Evolutionary conservation across 2,888 invertebrate species (phyloP), one percentile per base, ranked within the genome.

Genomic region (Autographa gamma): DNA sequence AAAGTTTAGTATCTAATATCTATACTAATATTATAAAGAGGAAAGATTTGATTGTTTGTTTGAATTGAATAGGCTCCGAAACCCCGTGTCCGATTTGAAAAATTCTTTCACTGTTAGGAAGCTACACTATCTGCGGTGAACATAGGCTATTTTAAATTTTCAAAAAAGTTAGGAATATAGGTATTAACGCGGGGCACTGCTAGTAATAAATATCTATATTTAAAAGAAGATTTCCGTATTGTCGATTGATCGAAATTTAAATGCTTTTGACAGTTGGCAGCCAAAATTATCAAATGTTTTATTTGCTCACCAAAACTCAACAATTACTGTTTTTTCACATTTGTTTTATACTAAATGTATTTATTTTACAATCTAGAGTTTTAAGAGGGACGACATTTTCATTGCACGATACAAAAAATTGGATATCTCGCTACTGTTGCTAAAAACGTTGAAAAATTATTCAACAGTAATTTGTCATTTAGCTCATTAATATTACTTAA

Each of bases 1-100:
- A 77, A 77, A 67, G 34, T 66, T 63, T 63, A 14, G 5, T 16
- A 14, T 0, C 5, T 0, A 4, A 43, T 16, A 16, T n/a, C n/a
- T n/a, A n/a, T n/a, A n/a, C n/a, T n/a, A n/a, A n/a, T n/a, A n/a
- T n/a, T n/a, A n/a, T n/a, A n/a, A n/a, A n/a, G n/a, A n/a, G n/a
- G n/a, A n/a, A n/a, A n/a, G n/a, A n/a, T n/a, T n/a, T n/a, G n/a
- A n/a, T n/a, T n/a, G n/a, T n/a, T n/a, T n/a, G n/a, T n/a, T n/a
- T n/a, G n/a, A n/a, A n/a, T n/a, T n/a, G n/a, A n/a, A n/a, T n/a
- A n/a, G n/a, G n/a, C n/a, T n/a, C n/a, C n/a, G n/a, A n/a, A n/a
- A n/a, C n/a, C n/a, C n/a, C n/a, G n/a, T n/a, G n/a, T n/a, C n/a
- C n/a, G n/a, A n/a, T n/a, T n/a, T n/a, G n/a, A n/a, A n/a, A n/a